Evolutionary conservation across 2,888 invertebrate genomes (phyloP), one percentile per base, ranked within the genome.

Genomic region (Trissolcus japonicus): DNA sequence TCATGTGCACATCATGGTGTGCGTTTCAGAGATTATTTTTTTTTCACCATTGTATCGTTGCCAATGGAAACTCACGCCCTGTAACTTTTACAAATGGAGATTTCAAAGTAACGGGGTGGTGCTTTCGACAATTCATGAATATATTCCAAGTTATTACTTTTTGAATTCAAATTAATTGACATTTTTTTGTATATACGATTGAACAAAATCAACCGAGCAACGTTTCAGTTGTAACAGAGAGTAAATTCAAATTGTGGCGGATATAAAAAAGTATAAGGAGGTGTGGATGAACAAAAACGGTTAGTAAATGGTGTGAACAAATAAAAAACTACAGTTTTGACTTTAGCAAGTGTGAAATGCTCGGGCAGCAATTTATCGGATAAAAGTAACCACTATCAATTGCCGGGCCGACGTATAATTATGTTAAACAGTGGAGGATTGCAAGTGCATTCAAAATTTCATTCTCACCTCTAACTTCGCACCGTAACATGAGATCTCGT

Each of bases 61-160:
- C 51, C 41, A 74, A 63, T 29, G 60, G 68, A 61, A 72, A 68
- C 67, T 75, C 78, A 78, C 78, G 78, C 78, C 75, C 76, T 65
- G 63, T 56, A 53, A 56, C 60, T 53, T 35, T 35, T 71, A 75
- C 48, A 78, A 78, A 75, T 75, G 63, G 46, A 54, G 53, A 21
- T 48, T 29, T 35, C 6, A 11, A 35, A 35, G 9, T 11, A 35
- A n/a, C 46, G 11, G 14, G 46, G 14, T 46, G 56, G 54, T 25
- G 29, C 21, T 59, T 16, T 53, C 19, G 59, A 35, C 11, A 35
- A 6, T 35, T 35, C 25, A 25, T 25, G 25, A 25, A 25, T 43
- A 43, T 14, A 16, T 17, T 62, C 41, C 14, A 14, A 17, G 14
- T 35, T 56, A 25, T 41, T 55, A 46, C 46, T 46, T 46, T 46